A percentile compares a stretch with the other conserved stretches of the same genome.
Evolutionary conservation across 2,888 invertebrate species (phyloP).

Genomic region (Acrobasis suavella): DNA sequence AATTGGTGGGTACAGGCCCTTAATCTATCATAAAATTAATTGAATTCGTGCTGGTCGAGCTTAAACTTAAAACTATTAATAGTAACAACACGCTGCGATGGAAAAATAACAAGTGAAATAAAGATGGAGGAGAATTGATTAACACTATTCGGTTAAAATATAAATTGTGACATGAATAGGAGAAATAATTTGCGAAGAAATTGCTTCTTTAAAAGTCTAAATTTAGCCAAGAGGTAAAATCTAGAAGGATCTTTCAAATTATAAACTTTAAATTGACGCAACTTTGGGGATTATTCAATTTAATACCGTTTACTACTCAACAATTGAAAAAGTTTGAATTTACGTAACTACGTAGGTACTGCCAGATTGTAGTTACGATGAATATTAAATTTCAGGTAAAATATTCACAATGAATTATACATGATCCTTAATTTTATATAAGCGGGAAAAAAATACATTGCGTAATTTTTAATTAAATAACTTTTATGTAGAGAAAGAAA

Average conservation of each 20-base stretch:
- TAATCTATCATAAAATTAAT: conserved; percentile 21
- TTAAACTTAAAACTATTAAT: conserved; percentile 16
- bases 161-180: conserved; percentile 1
- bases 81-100: conserved; percentile 13
- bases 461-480: too few relatives aligned
- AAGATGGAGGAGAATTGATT: conserved; percentile 10
- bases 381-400: too few relatives aligned
- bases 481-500: too few relatives aligned
- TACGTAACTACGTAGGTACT: not conserved
- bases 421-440: too few relatives aligned
- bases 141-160: conserved; percentile 3
- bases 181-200: not conserved
- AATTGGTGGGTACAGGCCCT: conserved; percentile 19
- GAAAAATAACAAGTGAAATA: conserved; percentile 11
- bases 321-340: conserved; percentile 14
- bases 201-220: conserved; percentile 6
- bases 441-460: too few relatives aligned
- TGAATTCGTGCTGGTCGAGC: conserved; percentile 10
- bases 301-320: conserved; percentile 5
- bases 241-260: conserved; percentile 9
- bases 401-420: too few relatives aligned
- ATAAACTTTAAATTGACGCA: conserved; percentile 16
- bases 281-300: conserved; percentile 14
- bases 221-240: conserved; percentile 8
- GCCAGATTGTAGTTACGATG: not conserved